Evolutionary conservation across 2,797 vertebrate genomes (phyloP).

Genomic region (Phrynocephalus forsythii): DNA sequence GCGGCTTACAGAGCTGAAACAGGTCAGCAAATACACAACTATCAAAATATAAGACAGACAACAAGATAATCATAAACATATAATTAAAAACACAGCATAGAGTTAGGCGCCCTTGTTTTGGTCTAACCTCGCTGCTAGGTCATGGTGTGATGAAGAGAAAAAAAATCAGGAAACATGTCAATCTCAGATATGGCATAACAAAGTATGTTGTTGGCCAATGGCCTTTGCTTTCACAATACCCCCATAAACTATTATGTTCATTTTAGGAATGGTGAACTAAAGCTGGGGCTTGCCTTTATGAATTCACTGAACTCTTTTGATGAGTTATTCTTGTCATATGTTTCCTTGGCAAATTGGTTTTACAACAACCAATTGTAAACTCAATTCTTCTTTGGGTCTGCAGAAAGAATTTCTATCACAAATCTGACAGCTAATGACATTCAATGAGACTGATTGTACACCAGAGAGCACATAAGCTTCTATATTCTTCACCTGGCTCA

Average conservation of each 20-base stretch:
- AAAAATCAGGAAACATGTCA: neutral
- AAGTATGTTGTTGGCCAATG: neutral
- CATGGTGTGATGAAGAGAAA: neutral
- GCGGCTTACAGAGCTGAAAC: no score
- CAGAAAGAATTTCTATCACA: neutral
- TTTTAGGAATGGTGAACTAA: neutral
- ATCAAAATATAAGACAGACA: no score
- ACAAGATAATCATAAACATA: no score
- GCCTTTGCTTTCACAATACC: neutral
- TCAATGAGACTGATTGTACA: neutral
- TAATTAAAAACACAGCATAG: no score
- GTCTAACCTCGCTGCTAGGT: no score
- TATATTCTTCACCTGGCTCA: neutral
- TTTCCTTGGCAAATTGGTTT: conserved; percentile 15
- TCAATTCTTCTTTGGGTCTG: neutral
- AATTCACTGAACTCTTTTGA: neutral
- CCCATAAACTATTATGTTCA: neutral
- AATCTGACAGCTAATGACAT: conserved; percentile 5
- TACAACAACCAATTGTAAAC: no score
- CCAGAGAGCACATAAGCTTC: neutral
- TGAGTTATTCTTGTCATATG: neutral
- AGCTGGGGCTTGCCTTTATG: neutral
- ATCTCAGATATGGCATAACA: neutral
- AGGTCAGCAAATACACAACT: no score
- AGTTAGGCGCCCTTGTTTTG: no score